Evolutionary conservation across 2,888 invertebrate species (phyloP).

Genomic region (Brassicogethes aeneus): DNA sequence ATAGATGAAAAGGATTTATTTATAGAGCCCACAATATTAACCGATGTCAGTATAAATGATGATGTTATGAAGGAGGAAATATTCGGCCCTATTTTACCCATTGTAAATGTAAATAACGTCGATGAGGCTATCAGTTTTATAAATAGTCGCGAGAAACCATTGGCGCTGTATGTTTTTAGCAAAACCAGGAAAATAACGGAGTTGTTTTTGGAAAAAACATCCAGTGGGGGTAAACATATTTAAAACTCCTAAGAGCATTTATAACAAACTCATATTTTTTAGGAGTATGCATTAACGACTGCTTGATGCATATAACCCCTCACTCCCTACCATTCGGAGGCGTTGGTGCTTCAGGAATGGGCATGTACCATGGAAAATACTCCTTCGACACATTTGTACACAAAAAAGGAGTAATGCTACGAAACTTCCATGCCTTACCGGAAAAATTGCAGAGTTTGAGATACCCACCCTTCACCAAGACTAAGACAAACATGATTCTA

Average conservation of each 20-base stretch:
- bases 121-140: constrained; percentile 89
- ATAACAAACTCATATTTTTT: background rate
- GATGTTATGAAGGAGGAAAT: constrained; percentile 87
- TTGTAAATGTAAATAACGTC: constrained; percentile 54
- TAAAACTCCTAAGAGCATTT: no score
- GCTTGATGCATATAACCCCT: constrained; percentile 75
- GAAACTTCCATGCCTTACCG: constrained; percentile 56
- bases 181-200: constrained; percentile 47
- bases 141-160: constrained; percentile 80
- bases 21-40: constrained; percentile 78
- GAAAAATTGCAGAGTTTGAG: constrained; percentile 62
- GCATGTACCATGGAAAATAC: constrained; percentile 83
- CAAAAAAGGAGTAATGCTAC: constrained; percentile 71
- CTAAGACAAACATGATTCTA: constrained; percentile 54
- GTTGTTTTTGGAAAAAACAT: constrained; percentile 60
- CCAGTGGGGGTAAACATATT: constrained; percentile 52
- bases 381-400: constrained; percentile 93
- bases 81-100: constrained; percentile 90
- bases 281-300: constrained; percentile 74
- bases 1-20: constrained; percentile 66
- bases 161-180: constrained; percentile 83
- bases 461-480: constrained; percentile 77
- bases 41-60: constrained; percentile 67
- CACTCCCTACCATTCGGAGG: constrained; percentile 95
- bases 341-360: constrained; percentile 90